Evolutionary conservation across 1,140 invertebrate species (phyloP).

Genomic region (Stenopsyche tienmushanensis): DNA sequence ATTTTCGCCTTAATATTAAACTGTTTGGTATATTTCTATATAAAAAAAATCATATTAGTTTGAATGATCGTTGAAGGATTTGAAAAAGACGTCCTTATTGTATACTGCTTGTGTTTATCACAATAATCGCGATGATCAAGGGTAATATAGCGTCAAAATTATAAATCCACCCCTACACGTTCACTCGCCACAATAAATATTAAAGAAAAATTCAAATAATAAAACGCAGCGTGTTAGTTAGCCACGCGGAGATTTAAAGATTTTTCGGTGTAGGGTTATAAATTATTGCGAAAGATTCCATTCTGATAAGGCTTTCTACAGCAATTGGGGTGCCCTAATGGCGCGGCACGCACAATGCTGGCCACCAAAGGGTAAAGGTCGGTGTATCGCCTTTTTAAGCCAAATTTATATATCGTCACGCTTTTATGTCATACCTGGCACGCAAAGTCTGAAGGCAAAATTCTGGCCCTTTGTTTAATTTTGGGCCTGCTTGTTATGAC

Average conservation of each 20-base stretch:
- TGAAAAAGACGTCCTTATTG: no score
- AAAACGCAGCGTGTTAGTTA: background rate
- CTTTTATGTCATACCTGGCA: background rate
- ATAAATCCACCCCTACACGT: no score
- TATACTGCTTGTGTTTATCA: no score
- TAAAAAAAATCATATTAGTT: no score
- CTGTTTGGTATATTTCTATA: no score
- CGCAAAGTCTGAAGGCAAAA: background rate
- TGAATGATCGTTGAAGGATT: no score
- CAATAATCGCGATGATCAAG: no score
- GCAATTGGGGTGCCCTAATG: background rate
- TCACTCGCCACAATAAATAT: no score
- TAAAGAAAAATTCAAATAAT: no score
- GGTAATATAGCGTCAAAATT: no score
- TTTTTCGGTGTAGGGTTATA: background rate
- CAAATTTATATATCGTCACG: background rate
- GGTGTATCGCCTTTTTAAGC: background rate
- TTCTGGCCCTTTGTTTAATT: background rate
- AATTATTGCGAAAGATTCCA: background rate
- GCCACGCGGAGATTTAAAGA: background rate
- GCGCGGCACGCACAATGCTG: background rate
- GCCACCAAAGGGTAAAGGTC: background rate
- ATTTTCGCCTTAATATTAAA: no score
- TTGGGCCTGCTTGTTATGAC: no score
- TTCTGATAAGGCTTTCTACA: background rate